phyloP scores from a whole-genome alignment of 1,140 invertebrate genomes.

The Papilio dardanus region DNA sequence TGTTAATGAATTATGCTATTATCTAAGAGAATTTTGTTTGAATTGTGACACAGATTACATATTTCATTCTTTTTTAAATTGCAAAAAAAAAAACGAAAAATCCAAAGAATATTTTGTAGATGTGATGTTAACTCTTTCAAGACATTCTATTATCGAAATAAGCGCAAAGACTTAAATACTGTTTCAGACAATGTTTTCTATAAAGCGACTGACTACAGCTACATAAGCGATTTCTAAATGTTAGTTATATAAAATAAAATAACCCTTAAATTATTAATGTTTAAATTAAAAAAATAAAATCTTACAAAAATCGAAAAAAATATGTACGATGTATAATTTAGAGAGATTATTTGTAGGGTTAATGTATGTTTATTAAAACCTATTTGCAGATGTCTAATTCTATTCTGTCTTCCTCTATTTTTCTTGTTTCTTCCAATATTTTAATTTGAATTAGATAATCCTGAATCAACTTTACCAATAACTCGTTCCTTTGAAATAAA shows the following conservation, averaged over 20 bases:
- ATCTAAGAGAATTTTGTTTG: background rate
- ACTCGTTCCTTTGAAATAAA: background rate
- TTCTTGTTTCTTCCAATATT: background rate
- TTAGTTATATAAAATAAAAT: conserved; percentile 37
- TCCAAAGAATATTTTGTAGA: background rate
- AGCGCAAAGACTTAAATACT: background rate
- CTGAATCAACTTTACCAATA: background rate
- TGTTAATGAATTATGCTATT: background rate
- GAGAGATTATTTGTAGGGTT: conserved; percentile 31
- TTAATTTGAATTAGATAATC: background rate
- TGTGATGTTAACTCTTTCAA: background rate
- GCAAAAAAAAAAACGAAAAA: background rate
- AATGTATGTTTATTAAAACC: conserved; percentile 26
- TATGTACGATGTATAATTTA: conserved; percentile 29
- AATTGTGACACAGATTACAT: background rate
- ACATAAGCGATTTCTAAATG: conserved; percentile 35
- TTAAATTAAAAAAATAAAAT: conserved; percentile 31
- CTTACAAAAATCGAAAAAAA: conserved; percentile 24
- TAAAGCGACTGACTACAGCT: conserved; percentile 35
- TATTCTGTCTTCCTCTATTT: background rate
- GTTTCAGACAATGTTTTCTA: conserved; percentile 13
- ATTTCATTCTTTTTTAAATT: background rate
- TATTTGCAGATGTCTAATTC: background rate
- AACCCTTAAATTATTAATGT: conserved; percentile 32
- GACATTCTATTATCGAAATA: background rate